Base-by-base conservation (phyloP, 2,113 vertebrate species). In the Antennarius striatus region DNA sequence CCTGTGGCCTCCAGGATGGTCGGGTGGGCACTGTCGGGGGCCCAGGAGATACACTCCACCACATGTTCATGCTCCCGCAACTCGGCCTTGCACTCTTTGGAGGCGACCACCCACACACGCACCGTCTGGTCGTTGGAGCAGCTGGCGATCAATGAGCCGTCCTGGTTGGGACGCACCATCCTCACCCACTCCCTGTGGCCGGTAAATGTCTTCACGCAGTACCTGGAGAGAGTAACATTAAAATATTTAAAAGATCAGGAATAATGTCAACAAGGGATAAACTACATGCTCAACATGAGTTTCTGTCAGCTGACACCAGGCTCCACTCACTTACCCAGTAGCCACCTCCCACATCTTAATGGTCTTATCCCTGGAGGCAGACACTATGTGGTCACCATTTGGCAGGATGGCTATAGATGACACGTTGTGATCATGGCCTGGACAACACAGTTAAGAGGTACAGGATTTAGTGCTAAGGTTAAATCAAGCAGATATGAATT, bases 291-390 rank as follows among this genome's bases (percentile, higher is more conserved):
- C 51, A 30, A 22, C 8, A 52, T 29, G 50, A 52, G 4, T 22
- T n/a, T n/a, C n/a, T n/a, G n/a, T n/a, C n/a, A n/a, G n/a, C 22
- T 13, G 11, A 29, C 3, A 52, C 16, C 2, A 7, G 4, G 10
- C 28, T 4, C 14, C 15, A 2, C 46, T 48, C n/a, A 92, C 96
- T 95, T 90, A 99, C 98, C 98, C 98, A 93, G 98, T 99, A 58
- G 98, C 96, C 75, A 99, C 96, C 90, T 99, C 97, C 98, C 98
- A 99, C 97, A 99, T 98, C 92, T 99, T 99, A 83, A 99, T 99
- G 90, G 95, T 98, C 94, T 98, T 99, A 93, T 99, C 98, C 93
- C 98, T 96, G 82, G 98, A 99, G 79, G 95, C 98, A 83, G 98
- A 99, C 75, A 99, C 95, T 94, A 99, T 98, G 91, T 99, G 96